phyloP scores from a whole-genome alignment of 2,888 invertebrate species.

The Pristionchus fissidentatus region DNA sequence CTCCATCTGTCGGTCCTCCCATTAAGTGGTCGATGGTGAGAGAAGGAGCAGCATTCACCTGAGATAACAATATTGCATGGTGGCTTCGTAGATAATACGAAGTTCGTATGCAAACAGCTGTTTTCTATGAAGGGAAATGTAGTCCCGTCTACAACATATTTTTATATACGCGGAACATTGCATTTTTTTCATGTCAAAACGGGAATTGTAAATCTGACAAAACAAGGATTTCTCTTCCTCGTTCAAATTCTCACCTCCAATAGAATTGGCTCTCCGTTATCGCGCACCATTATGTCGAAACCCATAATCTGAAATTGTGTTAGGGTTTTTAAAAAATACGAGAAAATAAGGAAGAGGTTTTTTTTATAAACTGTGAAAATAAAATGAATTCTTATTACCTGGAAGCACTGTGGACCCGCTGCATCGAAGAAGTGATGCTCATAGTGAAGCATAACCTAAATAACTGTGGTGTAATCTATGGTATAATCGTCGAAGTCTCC shows the following conservation, averaged over 20 bases:
- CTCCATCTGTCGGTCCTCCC: conserved; percentile 40
- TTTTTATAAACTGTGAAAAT: background rate
- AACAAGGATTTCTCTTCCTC: too few relatives aligned
- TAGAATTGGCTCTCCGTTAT: conserved; percentile 77
- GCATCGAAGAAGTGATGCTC: conserved; percentile 72
- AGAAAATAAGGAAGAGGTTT: too few relatives aligned
- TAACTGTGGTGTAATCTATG: background rate
- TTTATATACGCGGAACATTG: too few relatives aligned
- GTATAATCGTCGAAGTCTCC: too few relatives aligned
- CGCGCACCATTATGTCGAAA: conserved; percentile 78
- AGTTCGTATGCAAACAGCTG: too few relatives aligned
- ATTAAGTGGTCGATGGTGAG: conserved; percentile 76
- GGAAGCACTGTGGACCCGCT: conserved; percentile 77
- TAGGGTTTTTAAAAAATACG: too few relatives aligned
- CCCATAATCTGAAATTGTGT: conserved; percentile 78
- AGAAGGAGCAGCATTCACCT: conserved; percentile 78
- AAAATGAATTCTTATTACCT: conserved; percentile 72
- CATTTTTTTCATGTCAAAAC: too few relatives aligned
- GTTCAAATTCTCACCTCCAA: conserved; percentile 72
- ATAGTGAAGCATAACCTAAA: conserved; percentile 76
- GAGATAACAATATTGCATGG: background rate
- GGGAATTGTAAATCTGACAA: too few relatives aligned
- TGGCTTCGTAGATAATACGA: too few relatives aligned
- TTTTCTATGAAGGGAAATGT: too few relatives aligned
- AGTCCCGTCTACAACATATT: too few relatives aligned